Base-by-base conservation (phyloP, 2,888 invertebrate species). In the Volucella bombylans region DNA sequence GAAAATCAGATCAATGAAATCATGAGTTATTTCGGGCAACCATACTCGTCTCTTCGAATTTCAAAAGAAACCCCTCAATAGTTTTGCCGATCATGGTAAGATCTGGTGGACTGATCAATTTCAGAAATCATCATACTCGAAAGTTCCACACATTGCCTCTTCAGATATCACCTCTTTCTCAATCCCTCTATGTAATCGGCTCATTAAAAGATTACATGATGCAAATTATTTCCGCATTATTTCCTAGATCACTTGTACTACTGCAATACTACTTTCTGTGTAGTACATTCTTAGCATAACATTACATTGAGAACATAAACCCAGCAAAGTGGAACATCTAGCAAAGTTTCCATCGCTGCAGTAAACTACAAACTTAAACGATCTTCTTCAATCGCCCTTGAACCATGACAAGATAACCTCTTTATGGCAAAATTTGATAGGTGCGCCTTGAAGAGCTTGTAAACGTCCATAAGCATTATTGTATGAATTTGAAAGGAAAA, bases 401-500 rank as follows among this genome's bases (percentile, higher is more conserved):
- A 69, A 69, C 55, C 57, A 31, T 55, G 15, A 18, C n/a, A 15
- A 49, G 49, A 18, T 39, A 47, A 45, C 31, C 18, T 43, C 49
- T 59, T 39, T 59, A 50, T 23, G 50, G 41, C 11, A 43, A 52
- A 50, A n/a, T 15, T 47, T 12, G 47, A 6, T 49, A 64, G 55
- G 55, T 57, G 64, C 55, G 73, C 14, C 73, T 47, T 41, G 14
- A 65, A 23, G 39, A 47, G 54, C 47, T 49, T 47, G 52, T 18
- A 72, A 72, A 38, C 47, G 23, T n/a, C n/a, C 11, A 31, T 31
- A 1, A 6, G 31, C 39, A 31, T 73, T 39, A 23, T 62, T 39
- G 39, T 73, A 41, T 39, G 38, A 54, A 57, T 49, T 73, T 47
- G 65, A 54, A 49, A 73, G 64, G 73, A 54, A 64, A 54, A 45